Evolutionary conservation across 2,888 invertebrate species (phyloP).

Genomic region (Trachelus stipa): DNA sequence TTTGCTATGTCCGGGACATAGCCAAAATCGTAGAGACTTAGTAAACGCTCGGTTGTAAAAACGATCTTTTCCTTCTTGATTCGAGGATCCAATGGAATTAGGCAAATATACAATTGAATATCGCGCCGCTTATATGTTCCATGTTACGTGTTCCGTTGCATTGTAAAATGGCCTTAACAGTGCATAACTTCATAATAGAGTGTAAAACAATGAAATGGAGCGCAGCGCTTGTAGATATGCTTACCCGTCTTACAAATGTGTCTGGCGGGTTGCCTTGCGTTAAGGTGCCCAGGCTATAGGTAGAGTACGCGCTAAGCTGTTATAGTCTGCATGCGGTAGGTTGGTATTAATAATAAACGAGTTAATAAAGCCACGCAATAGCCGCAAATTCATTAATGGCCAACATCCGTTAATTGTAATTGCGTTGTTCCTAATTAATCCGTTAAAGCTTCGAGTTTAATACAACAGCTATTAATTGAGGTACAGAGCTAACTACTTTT

Average conservation of each 20-base stretch:
- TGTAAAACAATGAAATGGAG: not conserved
- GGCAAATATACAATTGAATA: too few species aligned
- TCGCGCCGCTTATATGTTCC: too few species aligned
- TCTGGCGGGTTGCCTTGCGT: not conserved
- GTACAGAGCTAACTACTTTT: not conserved
- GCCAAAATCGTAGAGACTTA: too few species aligned
- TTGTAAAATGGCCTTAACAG: not conserved
- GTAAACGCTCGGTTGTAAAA: too few species aligned
- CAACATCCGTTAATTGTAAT: constrained; percentile 8
- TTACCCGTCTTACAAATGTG: not conserved
- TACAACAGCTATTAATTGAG: not conserved
- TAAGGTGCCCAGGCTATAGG: not conserved
- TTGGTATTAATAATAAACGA: not conserved
- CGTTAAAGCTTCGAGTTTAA: not conserved
- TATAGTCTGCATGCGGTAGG: not conserved
- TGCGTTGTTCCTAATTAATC: constrained; percentile 5
- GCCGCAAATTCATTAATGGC: constrained; percentile 4
- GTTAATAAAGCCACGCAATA: constrained; percentile 2
- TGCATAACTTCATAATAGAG: not conserved
- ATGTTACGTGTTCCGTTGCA: too few species aligned
- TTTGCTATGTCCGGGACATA: too few species aligned
- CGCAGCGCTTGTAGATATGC: not conserved
- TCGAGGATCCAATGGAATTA: too few species aligned
- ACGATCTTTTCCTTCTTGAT: too few species aligned
- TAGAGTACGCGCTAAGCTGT: not conserved